Evolutionary conservation across 2,797 vertebrate genomes (phyloP), one percentile per base, ranked within the genome.

Genomic region (Micrastur ruficollis): DNA sequence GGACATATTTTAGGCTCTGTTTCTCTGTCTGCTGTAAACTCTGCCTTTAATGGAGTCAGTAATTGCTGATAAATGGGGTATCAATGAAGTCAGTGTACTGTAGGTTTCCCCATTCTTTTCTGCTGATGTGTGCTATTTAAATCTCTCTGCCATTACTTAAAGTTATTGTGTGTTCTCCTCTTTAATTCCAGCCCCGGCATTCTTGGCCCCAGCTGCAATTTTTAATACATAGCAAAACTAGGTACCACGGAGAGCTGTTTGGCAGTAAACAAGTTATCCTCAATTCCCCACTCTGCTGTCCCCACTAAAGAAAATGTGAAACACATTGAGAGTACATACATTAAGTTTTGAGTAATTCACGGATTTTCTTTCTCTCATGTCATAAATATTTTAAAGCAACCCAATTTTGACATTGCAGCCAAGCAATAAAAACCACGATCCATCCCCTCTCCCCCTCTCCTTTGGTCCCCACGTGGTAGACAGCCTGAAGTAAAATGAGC

Each of bases 31-130:
- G 98, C 98, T 98, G 98, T 98, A 99, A 98, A 98, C 98, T 97
- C 97, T 97, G 98, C 98, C 98, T 99, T 99, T 99, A 99, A 99
- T 98, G 98, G 98, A 99, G 98, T 98, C 98, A 96, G 97, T 98
- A 98, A 98, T 97, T 98, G 98, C 98, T 99, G 99, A 99, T 99
- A 98, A 98, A 99, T 99, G 99, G 98, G 98, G 98, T 98, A 98
- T 97, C 97, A 97, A 98, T 98, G 98, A 98, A 98, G 98, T 98
- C 97, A 98, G 97, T 91, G 98, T 98, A 98, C 98, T 98, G 95
- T 98, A 98, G 98, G 98, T 98, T 99, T 98, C 98, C 97, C 97
- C 97, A 96, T 98, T 97, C 97, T 98, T 99, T 98, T 98, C 98
- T 98, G 98, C 98, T 98, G 98, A 98, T 98, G 97, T 95, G 91